Conservation (phyloP, 2,888 invertebrate species). For the Troides oblongomaculatus region DNA sequence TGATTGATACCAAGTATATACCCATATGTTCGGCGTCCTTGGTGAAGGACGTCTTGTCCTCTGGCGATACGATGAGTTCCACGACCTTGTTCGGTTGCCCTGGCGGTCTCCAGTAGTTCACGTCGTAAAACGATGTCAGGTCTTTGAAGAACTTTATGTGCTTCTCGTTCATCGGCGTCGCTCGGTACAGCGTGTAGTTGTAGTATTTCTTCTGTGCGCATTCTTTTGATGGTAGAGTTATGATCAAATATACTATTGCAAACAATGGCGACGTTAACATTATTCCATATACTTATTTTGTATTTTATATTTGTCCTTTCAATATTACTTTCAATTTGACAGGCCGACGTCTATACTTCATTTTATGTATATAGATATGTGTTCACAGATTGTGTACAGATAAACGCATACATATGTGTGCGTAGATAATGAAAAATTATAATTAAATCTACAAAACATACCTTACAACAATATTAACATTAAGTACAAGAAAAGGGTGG, state of each 20-base stretch:
- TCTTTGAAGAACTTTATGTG: conserved; percentile 54
- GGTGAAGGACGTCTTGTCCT: conserved; percentile 40
- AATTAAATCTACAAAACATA: too few relatives aligned
- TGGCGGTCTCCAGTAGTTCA: conserved; percentile 58
- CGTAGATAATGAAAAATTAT: too few relatives aligned
- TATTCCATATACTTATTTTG: conserved; percentile 8
- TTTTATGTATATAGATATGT: background rate
- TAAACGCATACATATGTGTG: too few relatives aligned
- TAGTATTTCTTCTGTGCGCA: conserved; percentile 42
- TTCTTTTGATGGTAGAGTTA: conserved; percentile 12
- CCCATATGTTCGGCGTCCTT: conserved; percentile 39
- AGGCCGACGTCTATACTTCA: conserved; percentile 20
- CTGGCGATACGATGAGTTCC: conserved; percentile 56
- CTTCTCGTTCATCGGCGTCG: conserved; percentile 44
- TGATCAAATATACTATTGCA: conserved; percentile 17
- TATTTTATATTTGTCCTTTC: conserved; percentile 7
- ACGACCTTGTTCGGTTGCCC: conserved; percentile 46
- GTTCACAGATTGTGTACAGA: too few relatives aligned
- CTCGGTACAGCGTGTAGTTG: conserved; percentile 58
- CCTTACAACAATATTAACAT: too few relatives aligned
- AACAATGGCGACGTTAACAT: conserved; percentile 2
- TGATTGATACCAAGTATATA: conserved; percentile 49
- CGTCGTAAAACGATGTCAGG: conserved; percentile 40
- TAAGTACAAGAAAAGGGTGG: too few relatives aligned
- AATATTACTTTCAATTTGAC: conserved; percentile 9